A percentile compares a stretch with the other conserved stretches of the same genome.
Evolutionary conservation across 2,888 invertebrate species (phyloP).

Genomic region (Catonia carolina): DNA sequence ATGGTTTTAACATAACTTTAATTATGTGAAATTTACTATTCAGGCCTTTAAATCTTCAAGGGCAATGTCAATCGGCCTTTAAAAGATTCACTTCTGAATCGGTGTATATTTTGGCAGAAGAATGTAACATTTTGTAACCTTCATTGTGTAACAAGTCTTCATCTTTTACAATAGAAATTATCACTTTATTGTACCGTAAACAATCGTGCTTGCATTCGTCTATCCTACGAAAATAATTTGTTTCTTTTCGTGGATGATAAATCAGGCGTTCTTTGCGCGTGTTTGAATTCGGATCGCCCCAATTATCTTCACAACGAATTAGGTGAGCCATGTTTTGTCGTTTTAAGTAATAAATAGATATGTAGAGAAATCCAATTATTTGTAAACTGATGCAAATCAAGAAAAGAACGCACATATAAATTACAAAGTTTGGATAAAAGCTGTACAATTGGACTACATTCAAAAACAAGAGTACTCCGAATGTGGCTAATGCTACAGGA

Average conservation of each 20-base stretch:
- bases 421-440: neutral
- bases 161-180: no score
- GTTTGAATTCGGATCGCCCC: constrained; percentile 4
- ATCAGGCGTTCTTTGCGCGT: neutral
- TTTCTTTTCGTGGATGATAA: constrained; percentile 6
- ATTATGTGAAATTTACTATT: no score
- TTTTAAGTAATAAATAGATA: neutral
- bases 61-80: no score
- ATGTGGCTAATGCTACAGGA: neutral
- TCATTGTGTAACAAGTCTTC: no score
- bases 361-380: neutral
- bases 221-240: neutral
- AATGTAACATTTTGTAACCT: no score
- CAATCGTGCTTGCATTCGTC: constrained; percentile 1
- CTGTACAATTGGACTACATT: neutral
- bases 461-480: neutral
- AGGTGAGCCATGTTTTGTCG: constrained; percentile 2
- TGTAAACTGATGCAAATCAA: neutral
- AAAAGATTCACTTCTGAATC: no score
- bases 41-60: no score
- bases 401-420: neutral
- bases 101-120: no score
- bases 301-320: neutral
- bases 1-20: no score
- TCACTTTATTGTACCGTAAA: neutral